Evolutionary conservation across 2,113 vertebrate genomes (phyloP).

Genomic region (Fregetta grallaria): DNA sequence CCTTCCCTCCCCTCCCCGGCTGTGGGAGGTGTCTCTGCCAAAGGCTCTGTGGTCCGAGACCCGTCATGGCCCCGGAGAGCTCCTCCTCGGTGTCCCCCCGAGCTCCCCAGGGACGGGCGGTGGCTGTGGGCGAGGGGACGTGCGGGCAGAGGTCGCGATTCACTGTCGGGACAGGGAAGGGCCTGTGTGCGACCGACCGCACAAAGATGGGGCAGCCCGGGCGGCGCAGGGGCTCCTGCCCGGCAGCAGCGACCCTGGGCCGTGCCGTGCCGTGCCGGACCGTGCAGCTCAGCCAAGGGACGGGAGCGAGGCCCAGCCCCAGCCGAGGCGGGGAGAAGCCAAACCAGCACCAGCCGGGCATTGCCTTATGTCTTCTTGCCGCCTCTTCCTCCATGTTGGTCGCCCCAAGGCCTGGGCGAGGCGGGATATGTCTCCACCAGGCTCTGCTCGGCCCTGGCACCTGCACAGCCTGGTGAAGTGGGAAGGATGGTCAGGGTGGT

Average conservation of each 20-base stretch:
- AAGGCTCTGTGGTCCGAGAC: rapidly evolving
- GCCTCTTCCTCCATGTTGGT: background rate
- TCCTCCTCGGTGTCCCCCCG: rapidly evolving
- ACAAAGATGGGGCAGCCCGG: background rate
- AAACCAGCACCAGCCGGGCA: no score
- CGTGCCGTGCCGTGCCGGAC: background rate
- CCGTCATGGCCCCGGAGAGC: rapidly evolving
- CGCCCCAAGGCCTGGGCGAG: background rate
- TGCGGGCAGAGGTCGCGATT: background rate
- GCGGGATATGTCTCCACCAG: background rate
- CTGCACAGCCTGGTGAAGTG: background rate
- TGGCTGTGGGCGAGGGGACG: background rate
- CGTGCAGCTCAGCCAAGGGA: background rate
- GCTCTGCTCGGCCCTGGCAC: background rate
- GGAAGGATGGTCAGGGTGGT: background rate
- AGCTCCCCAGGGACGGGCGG: background rate
- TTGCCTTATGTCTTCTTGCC: background rate
- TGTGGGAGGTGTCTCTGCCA: rapidly evolving
- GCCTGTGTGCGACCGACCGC: background rate
- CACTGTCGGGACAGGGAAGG: background rate
- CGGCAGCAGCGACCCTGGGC: background rate
- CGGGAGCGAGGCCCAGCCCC: background rate
- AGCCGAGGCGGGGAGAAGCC: background rate
- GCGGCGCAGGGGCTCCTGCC: background rate
- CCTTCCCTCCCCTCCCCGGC: no score